Percentiles rank a stretch among this genome's conserved stretches.
Conservation (phyloP, 2,113 vertebrate genomes). For the Catharus fuscescens region DNA sequence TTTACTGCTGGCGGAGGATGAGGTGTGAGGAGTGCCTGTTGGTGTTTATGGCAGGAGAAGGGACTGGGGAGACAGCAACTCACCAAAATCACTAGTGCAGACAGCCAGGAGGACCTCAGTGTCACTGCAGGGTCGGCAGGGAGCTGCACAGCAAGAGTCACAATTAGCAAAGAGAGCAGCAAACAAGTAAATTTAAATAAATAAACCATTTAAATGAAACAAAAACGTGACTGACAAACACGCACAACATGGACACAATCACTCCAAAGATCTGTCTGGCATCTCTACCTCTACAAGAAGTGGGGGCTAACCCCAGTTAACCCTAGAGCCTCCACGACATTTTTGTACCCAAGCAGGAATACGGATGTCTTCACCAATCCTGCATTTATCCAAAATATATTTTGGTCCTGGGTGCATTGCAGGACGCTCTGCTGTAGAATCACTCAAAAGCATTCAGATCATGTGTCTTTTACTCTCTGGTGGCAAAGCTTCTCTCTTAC, state of each 20-base stretch:
- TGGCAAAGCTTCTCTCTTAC: background rate
- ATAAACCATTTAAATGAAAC: background rate
- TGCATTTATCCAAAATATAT: background rate
- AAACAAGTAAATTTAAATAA: background rate
- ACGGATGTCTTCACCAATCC: background rate
- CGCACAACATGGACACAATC: accelerated
- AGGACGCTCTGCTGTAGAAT: background rate
- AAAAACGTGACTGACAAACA: background rate
- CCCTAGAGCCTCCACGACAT: background rate
- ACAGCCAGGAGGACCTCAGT: constrained; percentile 89
- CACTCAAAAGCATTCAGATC: background rate
- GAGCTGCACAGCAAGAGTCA: constrained; percentile 71
- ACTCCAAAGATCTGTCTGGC: background rate
- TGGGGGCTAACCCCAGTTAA: background rate
- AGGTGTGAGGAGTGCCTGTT: background rate
- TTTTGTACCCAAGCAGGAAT: background rate
- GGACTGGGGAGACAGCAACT: constrained; percentile 41
- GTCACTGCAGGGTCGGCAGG: constrained; percentile 92
- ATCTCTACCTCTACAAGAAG: background rate
- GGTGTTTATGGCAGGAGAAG: background rate
- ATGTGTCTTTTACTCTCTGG: background rate
- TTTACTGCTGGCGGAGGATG: background rate
- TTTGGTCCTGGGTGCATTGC: background rate
- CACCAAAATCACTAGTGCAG: constrained; percentile 96
- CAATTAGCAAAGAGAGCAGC: background rate